Percentiles rank a stretch among this genome's conserved stretches.
Evolutionary conservation across 2,113 vertebrate species (phyloP).

Genomic region (Siniperca knerii): DNA sequence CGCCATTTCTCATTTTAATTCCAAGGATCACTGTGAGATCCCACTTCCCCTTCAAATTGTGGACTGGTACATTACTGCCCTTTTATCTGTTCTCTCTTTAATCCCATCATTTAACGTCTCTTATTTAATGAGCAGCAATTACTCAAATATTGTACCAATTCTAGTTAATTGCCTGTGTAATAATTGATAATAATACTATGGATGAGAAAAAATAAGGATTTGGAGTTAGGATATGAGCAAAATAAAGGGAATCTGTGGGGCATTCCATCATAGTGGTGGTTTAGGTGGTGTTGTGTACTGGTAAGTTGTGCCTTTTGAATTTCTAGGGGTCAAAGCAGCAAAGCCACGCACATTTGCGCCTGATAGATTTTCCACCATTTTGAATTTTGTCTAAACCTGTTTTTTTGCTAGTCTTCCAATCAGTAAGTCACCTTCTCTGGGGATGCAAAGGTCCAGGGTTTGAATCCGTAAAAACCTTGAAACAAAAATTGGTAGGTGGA

Average conservation of each 20-base stretch:
- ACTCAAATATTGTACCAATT: slow-evolving; percentile 5
- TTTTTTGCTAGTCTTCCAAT: no score
- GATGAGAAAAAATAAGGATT: background rate
- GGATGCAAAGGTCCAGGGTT: no score
- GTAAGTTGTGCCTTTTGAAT: background rate
- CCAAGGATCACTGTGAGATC: background rate
- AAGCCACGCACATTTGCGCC: no score
- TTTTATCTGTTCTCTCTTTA: background rate
- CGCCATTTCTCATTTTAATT: background rate
- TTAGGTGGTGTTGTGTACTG: background rate
- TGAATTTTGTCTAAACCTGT: no score
- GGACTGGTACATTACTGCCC: background rate
- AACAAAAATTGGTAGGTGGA: no score
- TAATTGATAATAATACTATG: background rate
- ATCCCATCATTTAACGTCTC: background rate
- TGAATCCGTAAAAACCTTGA: no score
- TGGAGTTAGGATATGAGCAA: background rate
- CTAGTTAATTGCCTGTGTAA: background rate
- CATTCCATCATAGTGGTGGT: background rate
- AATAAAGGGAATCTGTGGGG: background rate
- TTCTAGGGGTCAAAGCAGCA: no score
- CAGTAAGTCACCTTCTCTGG: no score
- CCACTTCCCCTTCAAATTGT: slow-evolving; percentile 5
- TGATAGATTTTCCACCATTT: no score
- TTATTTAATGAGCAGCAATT: background rate